Evolutionary conservation across 1,140 invertebrate genomes (phyloP).

Genomic region (Drosophila nigromelanica): DNA sequence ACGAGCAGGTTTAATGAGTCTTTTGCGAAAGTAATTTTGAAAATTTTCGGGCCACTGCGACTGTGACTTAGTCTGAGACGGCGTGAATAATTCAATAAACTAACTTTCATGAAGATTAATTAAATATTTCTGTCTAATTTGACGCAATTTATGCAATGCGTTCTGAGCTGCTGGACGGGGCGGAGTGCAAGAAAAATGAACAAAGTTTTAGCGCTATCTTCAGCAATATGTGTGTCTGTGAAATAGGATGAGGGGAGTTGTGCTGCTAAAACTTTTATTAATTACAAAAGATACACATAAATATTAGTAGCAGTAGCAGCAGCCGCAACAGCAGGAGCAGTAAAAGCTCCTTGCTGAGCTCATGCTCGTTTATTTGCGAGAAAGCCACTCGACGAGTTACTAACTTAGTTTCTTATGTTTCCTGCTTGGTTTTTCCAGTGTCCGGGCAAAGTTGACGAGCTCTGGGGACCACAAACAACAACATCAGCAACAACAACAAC

Average conservation of each 20-base stretch:
- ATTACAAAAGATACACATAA: conserved; percentile 79
- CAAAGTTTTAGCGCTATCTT: conserved; percentile 53
- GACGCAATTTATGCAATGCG: conserved; percentile 77
- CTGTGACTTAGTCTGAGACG: conserved; percentile 15
- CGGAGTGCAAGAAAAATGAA: conserved; percentile 55
- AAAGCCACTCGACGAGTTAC: conserved; percentile 64
- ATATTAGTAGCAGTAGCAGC: conserved; percentile 46
- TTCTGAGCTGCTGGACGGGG: background rate
- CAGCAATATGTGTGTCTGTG: background rate
- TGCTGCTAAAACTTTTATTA: conserved; percentile 77
- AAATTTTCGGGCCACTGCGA: conserved; percentile 43
- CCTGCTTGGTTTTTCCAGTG: conserved; percentile 43
- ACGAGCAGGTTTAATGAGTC: conserved; percentile 62
- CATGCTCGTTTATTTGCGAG: conserved; percentile 30
- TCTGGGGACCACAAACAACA: conserved; percentile 34
- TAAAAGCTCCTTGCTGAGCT: background rate
- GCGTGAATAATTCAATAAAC: conserved; percentile 77
- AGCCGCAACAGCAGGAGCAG: no score
- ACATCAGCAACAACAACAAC: conserved; percentile 1
- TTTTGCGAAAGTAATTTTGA: conserved; percentile 74
- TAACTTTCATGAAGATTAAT: conserved; percentile 78
- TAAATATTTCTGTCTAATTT: conserved; percentile 83
- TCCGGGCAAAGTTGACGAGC: conserved; percentile 37
- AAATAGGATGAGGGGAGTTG: background rate
- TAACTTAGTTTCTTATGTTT: conserved; percentile 59